Evolutionary conservation across 2,113 vertebrate species (phyloP).

Genomic region (Lontra canadensis): DNA sequence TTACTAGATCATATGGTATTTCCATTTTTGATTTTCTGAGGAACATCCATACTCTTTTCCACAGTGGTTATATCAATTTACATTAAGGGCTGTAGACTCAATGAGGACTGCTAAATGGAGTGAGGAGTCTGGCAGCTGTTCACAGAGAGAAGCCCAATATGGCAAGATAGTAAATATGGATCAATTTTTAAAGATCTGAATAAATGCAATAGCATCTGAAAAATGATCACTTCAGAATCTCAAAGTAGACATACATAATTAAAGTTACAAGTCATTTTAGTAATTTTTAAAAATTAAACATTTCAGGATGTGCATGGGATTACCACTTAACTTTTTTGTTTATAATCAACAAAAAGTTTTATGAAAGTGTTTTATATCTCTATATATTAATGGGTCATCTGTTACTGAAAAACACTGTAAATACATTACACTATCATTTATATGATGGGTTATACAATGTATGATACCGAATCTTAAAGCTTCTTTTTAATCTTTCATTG

Average conservation of each 20-base stretch:
- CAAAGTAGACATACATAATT: neutral
- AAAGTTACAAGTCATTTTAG: neutral
- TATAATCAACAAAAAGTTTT: slow-evolving; percentile 1
- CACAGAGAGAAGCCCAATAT: neutral
- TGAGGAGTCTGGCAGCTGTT: neutral
- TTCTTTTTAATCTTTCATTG: neutral
- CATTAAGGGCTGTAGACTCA: neutral
- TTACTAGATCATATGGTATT: neutral
- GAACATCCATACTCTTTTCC: neutral
- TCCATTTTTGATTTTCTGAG: neutral
- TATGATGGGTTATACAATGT: neutral
- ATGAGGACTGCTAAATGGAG: neutral
- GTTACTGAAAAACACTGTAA: neutral
- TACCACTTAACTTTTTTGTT: neutral
- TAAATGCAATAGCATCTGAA: neutral
- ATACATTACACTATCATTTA: neutral
- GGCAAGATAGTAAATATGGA: neutral
- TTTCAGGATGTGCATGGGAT: neutral
- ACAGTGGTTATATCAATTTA: neutral
- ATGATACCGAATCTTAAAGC: neutral
- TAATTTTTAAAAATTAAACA: neutral
- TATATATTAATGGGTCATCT: too few species aligned
- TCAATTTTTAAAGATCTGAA: neutral
- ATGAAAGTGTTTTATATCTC: neutral
- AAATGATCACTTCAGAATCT: neutral